Conservation (phyloP, 2,113 vertebrate species). For the Tupaia chinensis region DNA sequence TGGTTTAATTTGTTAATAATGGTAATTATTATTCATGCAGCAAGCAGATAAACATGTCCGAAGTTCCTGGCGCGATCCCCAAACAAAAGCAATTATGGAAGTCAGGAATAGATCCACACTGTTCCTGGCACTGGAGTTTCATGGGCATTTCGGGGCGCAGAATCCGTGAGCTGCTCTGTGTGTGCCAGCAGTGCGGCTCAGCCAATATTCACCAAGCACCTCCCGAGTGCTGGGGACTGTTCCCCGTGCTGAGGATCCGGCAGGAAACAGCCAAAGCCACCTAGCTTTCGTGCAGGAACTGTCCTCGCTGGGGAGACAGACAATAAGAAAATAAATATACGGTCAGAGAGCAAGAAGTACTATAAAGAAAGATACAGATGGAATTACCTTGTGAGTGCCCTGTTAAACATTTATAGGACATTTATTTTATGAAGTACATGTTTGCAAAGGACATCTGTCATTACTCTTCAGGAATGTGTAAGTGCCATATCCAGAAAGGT, state of each 20-base stretch:
- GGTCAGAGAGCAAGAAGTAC: not conserved
- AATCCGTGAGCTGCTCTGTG: too few relatives aligned
- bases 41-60: not conserved
- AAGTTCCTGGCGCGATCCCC: not conserved
- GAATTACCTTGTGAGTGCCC: not conserved
- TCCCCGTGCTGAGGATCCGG: fast-evolving
- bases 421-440: not conserved
- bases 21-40: not conserved
- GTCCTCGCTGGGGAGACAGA: not conserved
- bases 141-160: not conserved
- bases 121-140: not conserved
- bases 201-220: not conserved
- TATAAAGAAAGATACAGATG: not conserved
- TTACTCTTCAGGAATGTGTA: not conserved
- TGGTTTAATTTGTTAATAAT: not conserved
- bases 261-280: fast-evolving
- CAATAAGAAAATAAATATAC: not conserved
- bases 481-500: not conserved
- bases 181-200: fast-evolving
- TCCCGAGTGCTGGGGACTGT: fast-evolving
- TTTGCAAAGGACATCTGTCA: not conserved
- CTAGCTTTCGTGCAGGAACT: not conserved
- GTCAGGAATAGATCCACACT: not conserved
- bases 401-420: not conserved
- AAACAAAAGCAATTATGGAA: not conserved